These are phyloP conservation scores for Catonia carolina DNA, from an alignment of 2,888 invertebrate genomes.

Conservation along the genomic window DNA sequence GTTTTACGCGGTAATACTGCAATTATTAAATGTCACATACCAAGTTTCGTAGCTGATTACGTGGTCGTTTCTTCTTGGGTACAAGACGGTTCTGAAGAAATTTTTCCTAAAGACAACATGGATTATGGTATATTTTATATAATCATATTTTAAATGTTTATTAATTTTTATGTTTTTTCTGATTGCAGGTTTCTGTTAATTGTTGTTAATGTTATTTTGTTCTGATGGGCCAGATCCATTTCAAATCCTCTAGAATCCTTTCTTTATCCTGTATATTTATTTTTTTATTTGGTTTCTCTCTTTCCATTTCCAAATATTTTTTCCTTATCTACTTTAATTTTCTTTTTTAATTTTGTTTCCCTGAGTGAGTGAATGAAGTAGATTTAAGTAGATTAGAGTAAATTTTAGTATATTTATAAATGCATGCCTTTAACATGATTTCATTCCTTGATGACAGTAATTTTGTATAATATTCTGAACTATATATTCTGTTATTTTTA, in stretches of 20 bases:
- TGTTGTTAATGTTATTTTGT: not conserved
- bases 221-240: constrained; percentile 21
- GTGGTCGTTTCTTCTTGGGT: constrained; percentile 80
- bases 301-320: not conserved
- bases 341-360: constrained; percentile 9
- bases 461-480: too few species aligned
- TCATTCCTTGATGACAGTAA: too few species aligned
- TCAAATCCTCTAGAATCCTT: constrained; percentile 1
- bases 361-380: constrained; percentile 21
- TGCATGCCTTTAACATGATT: too few species aligned
- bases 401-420: too few species aligned
- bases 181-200: constrained; percentile 13
- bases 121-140: constrained; percentile 43
- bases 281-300: constrained; percentile 6
- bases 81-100: constrained; percentile 63
- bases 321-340: too few species aligned
- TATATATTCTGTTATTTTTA: too few species aligned
- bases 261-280: not conserved
- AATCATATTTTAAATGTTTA: constrained; percentile 7
- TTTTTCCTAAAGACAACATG: constrained; percentile 36
- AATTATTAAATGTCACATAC: constrained; percentile 88
- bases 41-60: constrained; percentile 88
- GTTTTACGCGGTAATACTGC: constrained; percentile 85
- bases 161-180: not conserved
- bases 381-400: too few species aligned